Evolutionary conservation across 1,140 invertebrate genomes (phyloP).

Genomic region (Galleria mellonella): DNA sequence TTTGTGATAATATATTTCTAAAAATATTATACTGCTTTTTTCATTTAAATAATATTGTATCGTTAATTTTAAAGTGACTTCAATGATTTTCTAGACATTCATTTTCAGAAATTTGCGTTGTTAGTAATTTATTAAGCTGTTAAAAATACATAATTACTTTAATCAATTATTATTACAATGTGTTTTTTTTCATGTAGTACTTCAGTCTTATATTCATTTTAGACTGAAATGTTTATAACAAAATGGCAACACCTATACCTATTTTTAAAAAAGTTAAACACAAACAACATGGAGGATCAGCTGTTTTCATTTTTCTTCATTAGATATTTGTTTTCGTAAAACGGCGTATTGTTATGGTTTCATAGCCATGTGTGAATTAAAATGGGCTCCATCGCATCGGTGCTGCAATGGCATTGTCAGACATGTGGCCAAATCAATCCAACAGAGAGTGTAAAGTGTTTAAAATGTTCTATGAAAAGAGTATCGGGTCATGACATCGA

Average conservation of each 20-base stretch:
- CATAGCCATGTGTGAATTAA: slow-evolving; percentile 75
- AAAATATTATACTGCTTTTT: too few species aligned
- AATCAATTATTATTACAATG: too few species aligned
- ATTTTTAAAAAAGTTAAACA: slow-evolving; percentile 64
- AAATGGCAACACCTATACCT: neutral
- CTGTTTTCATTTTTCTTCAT: slow-evolving; percentile 72
- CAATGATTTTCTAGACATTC: too few species aligned
- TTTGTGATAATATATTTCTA: too few species aligned
- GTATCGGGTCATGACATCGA: slow-evolving; percentile 68
- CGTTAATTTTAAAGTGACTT: too few species aligned
- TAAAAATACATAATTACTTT: too few species aligned
- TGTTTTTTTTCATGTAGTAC: neutral
- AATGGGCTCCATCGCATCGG: slow-evolving; percentile 92
- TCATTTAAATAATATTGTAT: too few species aligned
- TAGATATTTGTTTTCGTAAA: slow-evolving; percentile 64
- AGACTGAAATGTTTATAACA: neutral
- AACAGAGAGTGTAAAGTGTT: slow-evolving; percentile 85
- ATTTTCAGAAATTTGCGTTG: too few species aligned
- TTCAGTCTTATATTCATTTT: too few species aligned
- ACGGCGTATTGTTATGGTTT: slow-evolving; percentile 67
- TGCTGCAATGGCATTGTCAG: slow-evolving; percentile 91
- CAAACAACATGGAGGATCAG: slow-evolving; percentile 78
- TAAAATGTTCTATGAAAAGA: slow-evolving; percentile 82
- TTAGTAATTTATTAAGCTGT: too few species aligned
- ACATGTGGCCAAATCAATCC: slow-evolving; percentile 90